phyloP scores from a whole-genome alignment of 2,797 vertebrate species.

The Rallus crepitans region DNA sequence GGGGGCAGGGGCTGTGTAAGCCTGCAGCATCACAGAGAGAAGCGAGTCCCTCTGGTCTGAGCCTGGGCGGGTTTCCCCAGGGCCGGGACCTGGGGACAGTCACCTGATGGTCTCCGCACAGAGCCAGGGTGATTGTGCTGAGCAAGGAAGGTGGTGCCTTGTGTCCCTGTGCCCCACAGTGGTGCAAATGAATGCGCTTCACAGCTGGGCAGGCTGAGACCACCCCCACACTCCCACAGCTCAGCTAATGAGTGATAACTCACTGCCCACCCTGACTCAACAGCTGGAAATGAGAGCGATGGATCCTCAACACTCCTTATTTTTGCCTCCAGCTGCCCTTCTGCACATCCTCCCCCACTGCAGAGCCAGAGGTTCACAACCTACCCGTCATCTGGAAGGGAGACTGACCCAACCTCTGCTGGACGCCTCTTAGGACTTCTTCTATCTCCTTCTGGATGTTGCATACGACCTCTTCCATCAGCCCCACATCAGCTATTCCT shows the following conservation, averaged over 20 bases:
- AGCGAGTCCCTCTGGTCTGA: neutral
- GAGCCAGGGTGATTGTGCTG: neutral
- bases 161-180: neutral
- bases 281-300: neutral
- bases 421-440: conserved; percentile 88
- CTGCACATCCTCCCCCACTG: neutral
- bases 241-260: neutral
- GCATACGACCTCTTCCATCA: conserved; percentile 94
- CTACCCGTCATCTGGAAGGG: conserved; percentile 89
- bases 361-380: neutral
- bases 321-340: neutral
- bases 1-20: neutral
- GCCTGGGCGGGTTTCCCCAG: neutral
- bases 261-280: neutral
- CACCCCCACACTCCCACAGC: neutral
- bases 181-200: neutral
- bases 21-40: neutral
- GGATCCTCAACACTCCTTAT: neutral
- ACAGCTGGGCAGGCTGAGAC: neutral
- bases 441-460: conserved; percentile 94
- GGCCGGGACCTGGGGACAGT: neutral
- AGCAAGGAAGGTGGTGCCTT: neutral
- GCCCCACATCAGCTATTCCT: conserved; percentile 94
- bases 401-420: conserved; percentile 86
- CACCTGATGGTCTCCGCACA: neutral